Percentiles rank a stretch among this genome's conserved stretches.
Evolutionary conservation across 2,113 vertebrate species (phyloP).

Genomic region (Buteo buteo): DNA sequence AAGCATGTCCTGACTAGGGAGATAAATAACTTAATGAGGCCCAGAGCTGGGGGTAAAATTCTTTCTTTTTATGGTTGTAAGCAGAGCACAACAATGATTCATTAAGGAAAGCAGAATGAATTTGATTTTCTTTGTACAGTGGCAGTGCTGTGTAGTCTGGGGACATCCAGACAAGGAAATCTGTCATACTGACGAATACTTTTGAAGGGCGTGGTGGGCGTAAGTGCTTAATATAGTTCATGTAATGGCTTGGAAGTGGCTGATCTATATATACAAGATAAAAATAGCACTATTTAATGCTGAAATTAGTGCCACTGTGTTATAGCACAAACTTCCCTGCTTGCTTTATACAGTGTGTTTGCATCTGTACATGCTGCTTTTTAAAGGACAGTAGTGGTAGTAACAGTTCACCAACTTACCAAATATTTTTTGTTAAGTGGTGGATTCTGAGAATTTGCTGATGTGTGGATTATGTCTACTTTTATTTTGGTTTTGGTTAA

Average conservation of each 20-base stretch:
- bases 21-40: constrained; percentile 54
- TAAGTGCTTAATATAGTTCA: constrained; percentile 7
- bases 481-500: background rate
- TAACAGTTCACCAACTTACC: background rate
- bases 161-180: constrained; percentile 17
- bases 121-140: constrained; percentile 4
- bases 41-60: constrained; percentile 38
- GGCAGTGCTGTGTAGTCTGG: background rate
- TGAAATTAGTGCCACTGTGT: background rate
- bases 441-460: background rate
- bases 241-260: background rate
- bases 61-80: constrained; percentile 34
- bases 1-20: constrained; percentile 9
- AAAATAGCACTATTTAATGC: background rate
- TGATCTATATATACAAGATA: background rate
- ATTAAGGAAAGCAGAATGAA: constrained; percentile 36
- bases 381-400: background rate
- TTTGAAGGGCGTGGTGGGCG: background rate
- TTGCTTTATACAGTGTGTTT: background rate
- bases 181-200: background rate
- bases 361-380: background rate
- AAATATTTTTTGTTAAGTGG: background rate
- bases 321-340: background rate
- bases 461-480: background rate
- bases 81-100: background rate